phyloP scores from a whole-genome alignment of 2,888 invertebrate genomes.

The Thymelicus lineola region DNA sequence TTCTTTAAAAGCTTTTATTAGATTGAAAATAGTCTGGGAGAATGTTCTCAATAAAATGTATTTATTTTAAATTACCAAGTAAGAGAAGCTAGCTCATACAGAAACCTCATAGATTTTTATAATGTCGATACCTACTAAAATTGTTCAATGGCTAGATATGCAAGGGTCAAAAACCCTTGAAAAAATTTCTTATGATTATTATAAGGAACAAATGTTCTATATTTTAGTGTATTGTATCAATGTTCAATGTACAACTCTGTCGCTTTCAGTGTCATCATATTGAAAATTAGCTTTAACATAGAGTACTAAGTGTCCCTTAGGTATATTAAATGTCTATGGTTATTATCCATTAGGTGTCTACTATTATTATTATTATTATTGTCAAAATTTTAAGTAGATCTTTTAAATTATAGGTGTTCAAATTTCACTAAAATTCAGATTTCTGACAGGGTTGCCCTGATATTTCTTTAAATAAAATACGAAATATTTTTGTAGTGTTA shows the following conservation, averaged over 20 bases:
- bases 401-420: conserved; percentile 18
- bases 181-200: conserved; percentile 83
- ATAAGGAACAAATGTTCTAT: conserved; percentile 71
- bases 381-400: conserved; percentile 19
- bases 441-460: conserved; percentile 4
- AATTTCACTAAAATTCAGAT: conserved; percentile 14
- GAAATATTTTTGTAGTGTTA: conserved; percentile 13
- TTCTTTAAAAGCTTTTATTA: too few species aligned
- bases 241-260: conserved; percentile 73
- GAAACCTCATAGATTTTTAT: too few species aligned
- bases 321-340: conserved; percentile 9
- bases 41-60: background rate
- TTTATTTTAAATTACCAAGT: too few species aligned
- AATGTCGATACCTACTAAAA: conserved; percentile 32
- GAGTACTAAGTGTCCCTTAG: conserved; percentile 27
- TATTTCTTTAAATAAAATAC: background rate
- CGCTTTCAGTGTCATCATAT: conserved; percentile 76
- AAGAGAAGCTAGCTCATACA: too few species aligned
- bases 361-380: background rate
- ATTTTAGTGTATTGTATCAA: conserved; percentile 75
- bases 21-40: too few species aligned
- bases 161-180: conserved; percentile 55
- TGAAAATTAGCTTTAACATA: conserved; percentile 52
- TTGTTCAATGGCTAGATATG: conserved; percentile 51
- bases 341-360: conserved; percentile 7